Conservation (phyloP, 2,113 vertebrate species). For the Baryphthengus martii region DNA sequence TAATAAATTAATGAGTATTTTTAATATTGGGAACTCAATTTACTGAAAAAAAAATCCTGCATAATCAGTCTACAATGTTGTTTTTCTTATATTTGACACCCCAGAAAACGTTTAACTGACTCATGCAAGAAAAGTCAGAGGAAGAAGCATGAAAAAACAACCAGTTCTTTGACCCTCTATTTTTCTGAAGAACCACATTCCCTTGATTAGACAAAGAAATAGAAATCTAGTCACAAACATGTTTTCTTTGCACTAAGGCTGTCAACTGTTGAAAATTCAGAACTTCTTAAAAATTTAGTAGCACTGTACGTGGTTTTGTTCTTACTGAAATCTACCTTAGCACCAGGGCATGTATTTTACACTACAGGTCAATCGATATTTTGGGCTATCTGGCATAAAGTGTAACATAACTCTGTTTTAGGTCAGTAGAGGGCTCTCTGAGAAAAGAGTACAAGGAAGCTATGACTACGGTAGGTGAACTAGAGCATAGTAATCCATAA, state of each 20-base stretch:
- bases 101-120: background rate
- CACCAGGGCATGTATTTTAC: background rate
- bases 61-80: background rate
- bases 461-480: background rate
- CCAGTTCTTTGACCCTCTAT: background rate
- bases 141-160: background rate
- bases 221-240: background rate
- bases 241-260: background rate
- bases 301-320: background rate
- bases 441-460: constrained; percentile 35
- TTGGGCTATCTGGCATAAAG: background rate
- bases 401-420: background rate
- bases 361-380: background rate
- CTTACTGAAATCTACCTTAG: background rate
- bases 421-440: constrained; percentile 69
- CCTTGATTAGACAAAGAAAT: background rate
- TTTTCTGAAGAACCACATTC: background rate
- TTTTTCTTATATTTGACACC: background rate
- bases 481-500: constrained; percentile 15
- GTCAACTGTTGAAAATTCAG: background rate
- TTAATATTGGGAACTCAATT: background rate
- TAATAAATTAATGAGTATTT: background rate
- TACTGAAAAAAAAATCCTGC: background rate
- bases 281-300: background rate
- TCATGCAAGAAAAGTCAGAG: background rate